Base-by-base conservation (phyloP, 1,140 invertebrate species). In the Orchestia grillus region DNA sequence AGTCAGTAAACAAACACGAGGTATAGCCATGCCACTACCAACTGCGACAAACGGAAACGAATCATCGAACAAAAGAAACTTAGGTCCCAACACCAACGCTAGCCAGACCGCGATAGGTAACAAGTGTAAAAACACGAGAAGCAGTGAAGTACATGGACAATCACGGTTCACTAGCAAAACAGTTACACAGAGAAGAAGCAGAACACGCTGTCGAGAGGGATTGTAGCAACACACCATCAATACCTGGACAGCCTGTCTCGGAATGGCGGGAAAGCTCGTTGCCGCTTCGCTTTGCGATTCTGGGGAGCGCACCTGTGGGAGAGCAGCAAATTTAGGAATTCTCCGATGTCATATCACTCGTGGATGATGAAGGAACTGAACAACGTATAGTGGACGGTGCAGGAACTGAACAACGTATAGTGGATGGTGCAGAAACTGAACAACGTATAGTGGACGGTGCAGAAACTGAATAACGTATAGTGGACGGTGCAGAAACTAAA, bases 161-260 rank as follows among this genome's bases (percentile, higher is more conserved):
- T 53, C 47, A 19, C 47, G 6, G 47, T 53, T 53, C 47, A 53
- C 47, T 53, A 53, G 19, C 47, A 53, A 53, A 53, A n/a, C n/a
- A n/a, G n/a, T n/a, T n/a, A n/a, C n/a, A n/a, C 47, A 53, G 47
- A 53, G 47, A 53, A 42, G 36, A 91, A 28, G 1, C 44, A 91
- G 88, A 91, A 44, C 88, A 91, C 88, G 36, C 47, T 53, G 47
- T 19, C 6, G 47, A 53, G 47, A 53, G 19, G 47, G 47, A 19
- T 53, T 53, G n/a, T n/a, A 8, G 16, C 19, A 91, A 43, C 44
- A 91, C 11, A 15, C 23, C 41, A 36, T 44, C 44, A 47, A 40
- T 94, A 94, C 92, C 92, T 94, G 92, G 8, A 94, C 92, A 6
- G 92, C 92, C 3, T 94, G 92, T 40, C 92, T 44, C 41, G 92